Evolutionary conservation across 2,797 vertebrate species (phyloP).

Genomic region (Fistularia commersonii): DNA sequence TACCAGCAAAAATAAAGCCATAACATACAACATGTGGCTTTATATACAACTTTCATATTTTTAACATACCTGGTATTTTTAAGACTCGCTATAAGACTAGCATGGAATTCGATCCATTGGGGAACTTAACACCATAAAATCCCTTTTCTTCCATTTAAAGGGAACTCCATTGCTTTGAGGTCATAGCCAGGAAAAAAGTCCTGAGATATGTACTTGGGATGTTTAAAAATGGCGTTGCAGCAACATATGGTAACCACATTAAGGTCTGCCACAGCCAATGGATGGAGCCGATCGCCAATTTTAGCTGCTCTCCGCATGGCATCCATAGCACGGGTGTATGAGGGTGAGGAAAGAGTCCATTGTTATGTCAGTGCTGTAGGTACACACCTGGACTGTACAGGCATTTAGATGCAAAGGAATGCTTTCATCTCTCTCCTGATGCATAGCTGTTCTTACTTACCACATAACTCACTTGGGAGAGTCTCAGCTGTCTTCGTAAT

Average conservation of each 20-base stretch:
- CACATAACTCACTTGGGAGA: slow-evolving; percentile 12
- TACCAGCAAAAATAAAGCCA: too few species aligned
- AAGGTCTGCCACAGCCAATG: slow-evolving; percentile 25
- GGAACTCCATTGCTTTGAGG: slow-evolving; percentile 20
- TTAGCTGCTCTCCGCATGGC: slow-evolving; percentile 39
- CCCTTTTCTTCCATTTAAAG: slow-evolving; percentile 18
- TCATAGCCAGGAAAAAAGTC: too few species aligned
- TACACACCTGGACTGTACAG: slow-evolving; percentile 52
- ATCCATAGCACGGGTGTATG: slow-evolving; percentile 38
- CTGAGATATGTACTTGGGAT: background rate
- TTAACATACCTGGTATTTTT: too few species aligned
- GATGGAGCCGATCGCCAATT: slow-evolving; percentile 28
- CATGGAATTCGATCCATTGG: slow-evolving; percentile 30
- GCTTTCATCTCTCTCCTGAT: slow-evolving; percentile 54
- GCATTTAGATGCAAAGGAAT: slow-evolving; percentile 42
- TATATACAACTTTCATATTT: too few species aligned
- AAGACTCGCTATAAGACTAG: background rate
- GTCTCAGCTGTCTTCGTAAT: slow-evolving; percentile 10
- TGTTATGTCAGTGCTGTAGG: slow-evolving; percentile 38
- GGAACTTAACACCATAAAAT: slow-evolving; percentile 21
- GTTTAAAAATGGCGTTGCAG: slow-evolving; percentile 13
- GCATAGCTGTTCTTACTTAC: slow-evolving; percentile 30
- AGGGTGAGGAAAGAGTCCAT: slow-evolving; percentile 29
- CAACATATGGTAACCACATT: slow-evolving; percentile 63
- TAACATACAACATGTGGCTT: too few species aligned